These are phyloP conservation scores for Eudemis profundana DNA, from an alignment of 2,888 invertebrate species.

Conservation along the genomic window DNA sequence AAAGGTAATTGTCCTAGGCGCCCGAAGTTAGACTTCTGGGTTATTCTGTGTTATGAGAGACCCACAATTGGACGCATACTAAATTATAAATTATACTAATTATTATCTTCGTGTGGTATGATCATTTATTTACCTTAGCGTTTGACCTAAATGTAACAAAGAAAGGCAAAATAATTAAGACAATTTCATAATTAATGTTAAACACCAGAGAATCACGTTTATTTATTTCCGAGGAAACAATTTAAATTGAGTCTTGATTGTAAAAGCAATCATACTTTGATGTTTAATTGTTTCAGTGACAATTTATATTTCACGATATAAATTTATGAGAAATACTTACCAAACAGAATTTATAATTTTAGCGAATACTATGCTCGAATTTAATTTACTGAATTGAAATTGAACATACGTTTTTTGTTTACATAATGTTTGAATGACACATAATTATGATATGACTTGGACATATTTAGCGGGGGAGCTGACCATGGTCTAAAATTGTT, in stretches of 20 bases:
- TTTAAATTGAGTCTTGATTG: conserved; percentile 2
- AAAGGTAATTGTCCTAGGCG: too few relatives aligned
- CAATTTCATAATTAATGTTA: neutral
- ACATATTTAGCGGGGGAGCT: too few relatives aligned
- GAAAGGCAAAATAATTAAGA: neutral
- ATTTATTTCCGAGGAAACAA: conserved; percentile 3
- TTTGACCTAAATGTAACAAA: neutral
- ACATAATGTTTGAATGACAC: too few relatives aligned
- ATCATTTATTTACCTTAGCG: too few relatives aligned
- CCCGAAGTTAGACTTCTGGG: too few relatives aligned
- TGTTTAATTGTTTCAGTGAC: conserved; percentile 13
- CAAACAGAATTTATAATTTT: neutral
- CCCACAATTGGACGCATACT: too few relatives aligned
- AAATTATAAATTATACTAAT: too few relatives aligned
- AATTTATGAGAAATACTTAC: conserved; percentile 13
- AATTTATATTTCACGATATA: conserved; percentile 25
- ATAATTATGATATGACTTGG: too few relatives aligned
- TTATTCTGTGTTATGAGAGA: too few relatives aligned
- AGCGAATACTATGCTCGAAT: neutral
- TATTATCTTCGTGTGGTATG: too few relatives aligned
- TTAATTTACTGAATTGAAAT: neutral
- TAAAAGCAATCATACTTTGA: conserved; percentile 22
- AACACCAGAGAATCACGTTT: neutral
- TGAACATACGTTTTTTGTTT: too few relatives aligned
- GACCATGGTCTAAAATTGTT: too few relatives aligned